Conservation (phyloP, 2,797 vertebrate genomes). For the Chloroceryle amazona region DNA sequence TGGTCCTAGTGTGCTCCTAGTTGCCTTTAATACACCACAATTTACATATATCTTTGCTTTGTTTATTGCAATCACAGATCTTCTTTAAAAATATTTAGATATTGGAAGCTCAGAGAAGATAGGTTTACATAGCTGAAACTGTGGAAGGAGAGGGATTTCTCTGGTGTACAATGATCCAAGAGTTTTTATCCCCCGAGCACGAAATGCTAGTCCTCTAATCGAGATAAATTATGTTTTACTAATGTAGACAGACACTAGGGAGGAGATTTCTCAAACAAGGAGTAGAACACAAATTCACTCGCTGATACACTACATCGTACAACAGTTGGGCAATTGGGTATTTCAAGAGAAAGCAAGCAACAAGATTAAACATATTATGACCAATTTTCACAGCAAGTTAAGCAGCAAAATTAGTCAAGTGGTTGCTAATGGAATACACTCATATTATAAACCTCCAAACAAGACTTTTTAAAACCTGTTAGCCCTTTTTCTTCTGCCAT, state of each 20-base stretch:
- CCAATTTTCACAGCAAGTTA: background rate
- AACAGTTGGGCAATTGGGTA: background rate
- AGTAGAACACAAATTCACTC: background rate
- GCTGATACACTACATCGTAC: background rate
- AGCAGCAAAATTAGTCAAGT: background rate
- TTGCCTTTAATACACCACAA: background rate
- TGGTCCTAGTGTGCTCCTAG: background rate
- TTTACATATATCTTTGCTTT: background rate
- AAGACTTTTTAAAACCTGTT: background rate
- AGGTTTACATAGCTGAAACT: constrained; percentile 15
- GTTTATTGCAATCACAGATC: background rate
- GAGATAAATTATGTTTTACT: background rate
- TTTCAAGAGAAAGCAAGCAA: background rate
- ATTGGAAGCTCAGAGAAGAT: background rate
- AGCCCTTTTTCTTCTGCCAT: background rate
- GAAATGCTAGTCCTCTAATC: background rate
- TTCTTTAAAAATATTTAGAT: constrained; percentile 17
- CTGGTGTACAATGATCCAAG: background rate
- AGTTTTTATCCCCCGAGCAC: background rate
- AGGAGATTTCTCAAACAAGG: background rate
- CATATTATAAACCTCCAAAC: background rate
- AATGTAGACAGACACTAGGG: background rate
- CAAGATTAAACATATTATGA: background rate
- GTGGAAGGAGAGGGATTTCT: background rate
- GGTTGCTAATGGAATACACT: background rate